phyloP scores from a whole-genome alignment of 2,797 vertebrate genomes.

The Lepus townsendii region DNA sequence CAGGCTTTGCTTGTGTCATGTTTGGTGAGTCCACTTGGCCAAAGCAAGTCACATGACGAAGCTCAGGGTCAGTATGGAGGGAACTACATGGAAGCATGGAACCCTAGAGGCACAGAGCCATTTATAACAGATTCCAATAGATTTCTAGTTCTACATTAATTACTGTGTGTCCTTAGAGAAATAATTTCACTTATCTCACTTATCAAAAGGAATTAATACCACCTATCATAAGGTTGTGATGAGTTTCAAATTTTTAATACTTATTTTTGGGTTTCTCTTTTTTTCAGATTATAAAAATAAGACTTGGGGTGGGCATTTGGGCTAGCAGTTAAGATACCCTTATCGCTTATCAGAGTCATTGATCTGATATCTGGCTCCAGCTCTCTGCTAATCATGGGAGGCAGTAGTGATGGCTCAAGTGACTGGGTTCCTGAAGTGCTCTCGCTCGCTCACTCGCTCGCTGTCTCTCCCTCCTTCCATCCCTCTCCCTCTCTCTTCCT shows the following conservation, averaged over 20 bases:
- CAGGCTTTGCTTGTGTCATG: not conserved
- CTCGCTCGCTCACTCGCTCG: too few species aligned
- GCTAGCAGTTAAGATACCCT: too few species aligned
- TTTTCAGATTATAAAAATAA: slow-evolving; percentile 42
- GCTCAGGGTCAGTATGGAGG: not conserved
- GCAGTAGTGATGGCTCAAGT: too few species aligned
- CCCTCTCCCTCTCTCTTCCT: too few species aligned
- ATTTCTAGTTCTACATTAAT: not conserved
- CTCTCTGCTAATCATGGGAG: too few species aligned
- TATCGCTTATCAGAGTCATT: too few species aligned
- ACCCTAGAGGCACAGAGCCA: not conserved
- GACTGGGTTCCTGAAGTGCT: too few species aligned
- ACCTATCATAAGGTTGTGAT: not conserved
- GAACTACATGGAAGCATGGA: not conserved
- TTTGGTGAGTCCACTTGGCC: not conserved
- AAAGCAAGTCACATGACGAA: not conserved
- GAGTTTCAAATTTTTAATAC: not conserved
- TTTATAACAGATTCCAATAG: not conserved
- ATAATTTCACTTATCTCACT: slow-evolving; percentile 27
- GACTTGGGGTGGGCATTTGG: not conserved
- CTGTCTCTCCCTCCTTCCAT: too few species aligned
- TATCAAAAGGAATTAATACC: not conserved
- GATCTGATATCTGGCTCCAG: too few species aligned
- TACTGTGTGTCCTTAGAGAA: not conserved
- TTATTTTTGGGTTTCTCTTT: slow-evolving; percentile 2